These are phyloP conservation scores for Aphyosemion australe DNA, from an alignment of 2,113 vertebrate species.

Conservation along the genomic window DNA sequence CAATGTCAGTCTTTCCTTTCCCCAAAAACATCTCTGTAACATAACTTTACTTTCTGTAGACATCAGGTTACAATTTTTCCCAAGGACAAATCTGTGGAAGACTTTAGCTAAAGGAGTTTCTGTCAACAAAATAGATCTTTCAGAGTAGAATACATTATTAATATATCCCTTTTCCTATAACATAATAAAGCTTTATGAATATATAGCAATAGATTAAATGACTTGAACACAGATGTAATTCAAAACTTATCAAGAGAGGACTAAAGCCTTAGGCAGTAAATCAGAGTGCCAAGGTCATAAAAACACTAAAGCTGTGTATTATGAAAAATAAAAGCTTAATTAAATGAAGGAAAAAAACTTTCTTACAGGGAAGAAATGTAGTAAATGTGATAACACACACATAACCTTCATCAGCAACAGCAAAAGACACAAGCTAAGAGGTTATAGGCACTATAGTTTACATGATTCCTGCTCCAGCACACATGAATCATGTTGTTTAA, in stretches of 20 bases:
- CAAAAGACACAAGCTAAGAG: background rate
- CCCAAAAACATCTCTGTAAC: background rate
- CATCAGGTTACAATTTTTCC: background rate
- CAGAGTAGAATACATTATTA: background rate
- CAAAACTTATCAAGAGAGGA: background rate
- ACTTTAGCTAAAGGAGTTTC: background rate
- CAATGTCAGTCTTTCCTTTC: no score
- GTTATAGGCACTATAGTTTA: no score
- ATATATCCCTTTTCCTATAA: background rate
- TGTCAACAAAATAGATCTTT: background rate
- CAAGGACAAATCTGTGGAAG: background rate
- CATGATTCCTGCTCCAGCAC: no score
- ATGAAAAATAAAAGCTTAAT: background rate
- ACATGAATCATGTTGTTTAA: no score
- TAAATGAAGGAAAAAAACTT: background rate
- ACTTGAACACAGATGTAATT: background rate
- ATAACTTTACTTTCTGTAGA: background rate
- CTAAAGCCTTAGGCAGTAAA: background rate
- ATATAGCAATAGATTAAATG: background rate
- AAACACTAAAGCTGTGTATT: slow-evolving; percentile 7
- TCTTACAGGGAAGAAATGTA: background rate
- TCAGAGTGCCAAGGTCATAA: slow-evolving; percentile 1
- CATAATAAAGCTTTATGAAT: background rate
- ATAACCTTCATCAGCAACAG: background rate
- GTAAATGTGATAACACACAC: background rate